Conservation (phyloP, 2,888 invertebrate species). For the Dolichopus griseipennis region DNA sequence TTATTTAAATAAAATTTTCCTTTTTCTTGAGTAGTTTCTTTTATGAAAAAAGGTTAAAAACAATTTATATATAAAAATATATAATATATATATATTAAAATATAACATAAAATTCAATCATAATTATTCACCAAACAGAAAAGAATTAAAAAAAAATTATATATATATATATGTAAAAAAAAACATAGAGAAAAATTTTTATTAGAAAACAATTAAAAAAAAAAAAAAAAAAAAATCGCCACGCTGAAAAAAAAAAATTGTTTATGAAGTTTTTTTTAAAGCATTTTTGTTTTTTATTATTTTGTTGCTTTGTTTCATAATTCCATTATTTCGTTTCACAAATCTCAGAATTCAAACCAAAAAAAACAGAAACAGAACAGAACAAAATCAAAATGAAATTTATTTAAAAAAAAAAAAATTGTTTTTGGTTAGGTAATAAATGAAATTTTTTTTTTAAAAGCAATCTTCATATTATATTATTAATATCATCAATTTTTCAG, state of each 20-base stretch:
- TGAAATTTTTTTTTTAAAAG: no score
- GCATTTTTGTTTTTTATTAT: no score
- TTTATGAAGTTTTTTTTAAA: constrained; percentile 12
- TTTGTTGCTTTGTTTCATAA: background rate
- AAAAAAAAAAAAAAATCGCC: constrained; percentile 23
- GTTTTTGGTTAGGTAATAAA: no score
- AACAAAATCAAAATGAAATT: constrained; percentile 2
- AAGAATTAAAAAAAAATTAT: background rate
- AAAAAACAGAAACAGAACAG: background rate
- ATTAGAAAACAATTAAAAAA: constrained; percentile 16
- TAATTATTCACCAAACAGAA: background rate
- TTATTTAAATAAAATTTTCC: no score
- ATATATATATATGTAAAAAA: background rate
- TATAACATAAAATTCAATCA: background rate
- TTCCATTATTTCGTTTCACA: background rate
- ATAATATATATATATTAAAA: no score
- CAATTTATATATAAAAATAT: no score
- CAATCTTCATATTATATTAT: no score
- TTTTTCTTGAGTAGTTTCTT: no score
- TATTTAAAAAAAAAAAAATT: background rate
- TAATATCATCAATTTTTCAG: no score
- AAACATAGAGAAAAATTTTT: constrained; percentile 15
- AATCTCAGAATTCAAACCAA: background rate
- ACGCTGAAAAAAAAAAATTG: constrained; percentile 19
- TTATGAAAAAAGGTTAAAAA: no score